A percentile compares a stretch with the other conserved stretches of the same genome.
These are phyloP conservation scores for Orchestia grillus DNA, from an alignment of 1,140 invertebrate genomes.

Conservation along the genomic window DNA sequence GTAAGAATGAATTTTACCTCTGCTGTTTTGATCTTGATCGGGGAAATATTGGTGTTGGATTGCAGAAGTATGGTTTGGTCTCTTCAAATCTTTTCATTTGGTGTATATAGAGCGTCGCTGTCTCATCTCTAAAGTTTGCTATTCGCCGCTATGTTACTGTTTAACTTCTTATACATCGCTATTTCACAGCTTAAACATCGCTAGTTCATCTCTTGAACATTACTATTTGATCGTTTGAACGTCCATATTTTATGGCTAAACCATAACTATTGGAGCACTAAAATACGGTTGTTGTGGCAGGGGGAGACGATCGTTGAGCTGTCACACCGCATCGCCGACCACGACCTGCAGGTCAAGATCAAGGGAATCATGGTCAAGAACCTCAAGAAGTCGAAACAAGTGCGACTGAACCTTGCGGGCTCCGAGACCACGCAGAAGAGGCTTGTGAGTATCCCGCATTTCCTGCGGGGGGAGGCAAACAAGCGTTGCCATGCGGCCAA, in stretches of 20 bases:
- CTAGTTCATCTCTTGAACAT: too few relatives aligned
- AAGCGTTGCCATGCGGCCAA: not conserved
- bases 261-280: not conserved
- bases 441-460: not conserved
- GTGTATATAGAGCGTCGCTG: not conserved
- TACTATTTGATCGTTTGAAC: too few relatives aligned
- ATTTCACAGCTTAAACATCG: too few relatives aligned
- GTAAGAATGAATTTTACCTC: not conserved
- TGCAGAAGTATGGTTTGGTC: too few relatives aligned
- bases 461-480: not conserved
- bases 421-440: not conserved
- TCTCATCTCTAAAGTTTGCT: not conserved
- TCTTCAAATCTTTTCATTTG: not conserved
- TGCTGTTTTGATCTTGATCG: not conserved
- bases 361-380: not conserved
- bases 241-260: too few relatives aligned
- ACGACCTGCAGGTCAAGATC: slow-evolving; percentile 39
- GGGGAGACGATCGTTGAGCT: not conserved
- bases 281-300: not conserved
- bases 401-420: not conserved
- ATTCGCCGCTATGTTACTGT: not conserved
- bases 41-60: too few relatives aligned
- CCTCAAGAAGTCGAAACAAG: not conserved
- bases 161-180: too few relatives aligned
- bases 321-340: not conserved